These are phyloP conservation scores for Rhadina sibilatrix DNA, from an alignment of 2,113 vertebrate genomes.

Conservation along the genomic window DNA sequence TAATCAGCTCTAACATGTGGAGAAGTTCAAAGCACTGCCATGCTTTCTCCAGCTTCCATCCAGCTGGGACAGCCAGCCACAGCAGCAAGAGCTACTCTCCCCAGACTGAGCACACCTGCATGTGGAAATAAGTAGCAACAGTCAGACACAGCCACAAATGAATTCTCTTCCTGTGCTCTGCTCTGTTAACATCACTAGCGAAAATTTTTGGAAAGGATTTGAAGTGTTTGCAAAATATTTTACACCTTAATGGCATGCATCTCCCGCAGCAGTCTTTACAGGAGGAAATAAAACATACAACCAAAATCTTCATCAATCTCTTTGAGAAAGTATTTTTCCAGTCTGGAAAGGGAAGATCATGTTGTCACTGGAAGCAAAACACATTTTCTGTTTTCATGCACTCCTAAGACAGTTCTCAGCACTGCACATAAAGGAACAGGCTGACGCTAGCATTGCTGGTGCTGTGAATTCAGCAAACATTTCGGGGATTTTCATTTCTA, in stretches of 20 bases:
- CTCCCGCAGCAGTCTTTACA: neutral
- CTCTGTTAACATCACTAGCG: neutral
- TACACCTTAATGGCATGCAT: neutral
- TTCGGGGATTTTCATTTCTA: neutral
- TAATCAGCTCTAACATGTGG: rapidly evolving
- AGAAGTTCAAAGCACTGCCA: neutral
- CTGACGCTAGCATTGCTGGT: neutral
- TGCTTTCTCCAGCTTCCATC: neutral
- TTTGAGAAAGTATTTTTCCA: neutral
- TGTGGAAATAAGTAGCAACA: neutral
- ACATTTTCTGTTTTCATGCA: neutral
- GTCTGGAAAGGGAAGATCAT: neutral
- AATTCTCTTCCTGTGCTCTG: neutral
- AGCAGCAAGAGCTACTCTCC: neutral
- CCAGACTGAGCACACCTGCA: neutral
- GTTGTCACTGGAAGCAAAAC: neutral
- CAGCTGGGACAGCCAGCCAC: neutral
- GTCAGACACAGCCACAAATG: neutral
- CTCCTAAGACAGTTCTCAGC: neutral
- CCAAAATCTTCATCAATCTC: neutral
- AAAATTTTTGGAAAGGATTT: neutral
- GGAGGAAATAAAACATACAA: neutral
- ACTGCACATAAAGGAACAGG: neutral
- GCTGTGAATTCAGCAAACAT: neutral
- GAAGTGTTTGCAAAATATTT: neutral